A percentile compares a stretch with the other conserved stretches of the same genome.
phyloP scores from a whole-genome alignment of 2,888 invertebrate species.

The Poecilobothrus nobilitatus region DNA sequence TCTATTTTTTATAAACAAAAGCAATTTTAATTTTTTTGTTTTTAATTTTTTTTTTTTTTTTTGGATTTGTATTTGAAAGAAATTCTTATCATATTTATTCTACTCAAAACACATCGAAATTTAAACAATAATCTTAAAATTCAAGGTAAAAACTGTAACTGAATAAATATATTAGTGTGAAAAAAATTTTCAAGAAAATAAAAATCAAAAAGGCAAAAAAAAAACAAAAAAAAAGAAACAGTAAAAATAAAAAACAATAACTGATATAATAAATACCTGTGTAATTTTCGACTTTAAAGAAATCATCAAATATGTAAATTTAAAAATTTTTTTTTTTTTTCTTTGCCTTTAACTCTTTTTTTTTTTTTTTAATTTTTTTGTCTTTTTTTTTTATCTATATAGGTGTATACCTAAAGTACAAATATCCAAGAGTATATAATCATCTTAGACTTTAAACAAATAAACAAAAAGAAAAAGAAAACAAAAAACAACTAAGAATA shows the following conservation, averaged over 20 bases:
- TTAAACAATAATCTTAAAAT: background rate
- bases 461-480: background rate
- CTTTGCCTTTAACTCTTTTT: background rate
- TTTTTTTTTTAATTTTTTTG: background rate
- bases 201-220: background rate
- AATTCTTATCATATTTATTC: no score
- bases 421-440: background rate
- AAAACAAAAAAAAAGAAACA: background rate
- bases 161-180: background rate
- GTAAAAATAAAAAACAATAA: no score
- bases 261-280: background rate
- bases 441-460: constrained; percentile 4
- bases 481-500: background rate
- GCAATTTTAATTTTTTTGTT: no score
- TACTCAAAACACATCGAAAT: background rate
- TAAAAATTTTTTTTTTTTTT: background rate
- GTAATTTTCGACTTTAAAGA: constrained; percentile 1
- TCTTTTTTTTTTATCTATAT: background rate
- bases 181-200: background rate
- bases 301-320: constrained; percentile 6
- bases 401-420: background rate
- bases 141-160: background rate
- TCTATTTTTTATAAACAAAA: no score
- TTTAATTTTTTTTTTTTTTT: no score
- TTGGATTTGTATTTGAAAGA: no score